Evolutionary conservation across 2,888 invertebrate genomes (phyloP), one percentile per base, ranked within the genome.

Genomic region (Syrista parreyssii): DNA sequence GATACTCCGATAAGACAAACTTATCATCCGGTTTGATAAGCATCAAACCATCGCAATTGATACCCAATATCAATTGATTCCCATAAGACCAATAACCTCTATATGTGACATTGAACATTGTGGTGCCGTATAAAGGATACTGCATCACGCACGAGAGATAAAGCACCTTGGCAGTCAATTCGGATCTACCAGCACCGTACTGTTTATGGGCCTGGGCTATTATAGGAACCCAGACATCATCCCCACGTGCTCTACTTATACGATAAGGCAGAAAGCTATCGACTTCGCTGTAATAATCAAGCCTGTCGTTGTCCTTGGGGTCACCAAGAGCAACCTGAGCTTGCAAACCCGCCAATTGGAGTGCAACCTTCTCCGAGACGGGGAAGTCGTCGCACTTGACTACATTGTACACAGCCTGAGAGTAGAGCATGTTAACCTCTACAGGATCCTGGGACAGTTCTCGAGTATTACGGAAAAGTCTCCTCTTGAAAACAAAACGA

Each of bases 81-180:
- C 96, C 97, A 88, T 98, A 98, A 9, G 97, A 96, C 97, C 98
- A 98, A 88, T 98, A 97, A 23, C 98, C 98, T 83, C 97, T 95
- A 91, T 98, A 98, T 0, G 96, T 96, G 80, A 98, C 98, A 15
- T 96, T 96, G 92, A 96, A 97, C 93, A 93, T 93, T 68, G 97
- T 97, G 79, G 97, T 96, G 11, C 97, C 97, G 84, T 97, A 97
- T 1, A 98, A 93, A 0, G 98, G 98, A 91, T 98, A 98, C 92
- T 98, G 98, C 97, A 98, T 98, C 9, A 98, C 98, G 88, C 98
- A 98, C 0, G 98, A 97, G 81, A 98, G 92, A 91, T 98, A 98
- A 82, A 98, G 93, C 33, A 98, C 98, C 92, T 98, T 98, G 31
- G 98, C 97, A 0, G 98, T 97, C 72, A 98, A 92, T 89, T 98